Percentiles rank a stretch among this genome's conserved stretches.
These are phyloP conservation scores for Patella depressa DNA, from an alignment of 2,888 invertebrate genomes.

Conservation along the genomic window DNA sequence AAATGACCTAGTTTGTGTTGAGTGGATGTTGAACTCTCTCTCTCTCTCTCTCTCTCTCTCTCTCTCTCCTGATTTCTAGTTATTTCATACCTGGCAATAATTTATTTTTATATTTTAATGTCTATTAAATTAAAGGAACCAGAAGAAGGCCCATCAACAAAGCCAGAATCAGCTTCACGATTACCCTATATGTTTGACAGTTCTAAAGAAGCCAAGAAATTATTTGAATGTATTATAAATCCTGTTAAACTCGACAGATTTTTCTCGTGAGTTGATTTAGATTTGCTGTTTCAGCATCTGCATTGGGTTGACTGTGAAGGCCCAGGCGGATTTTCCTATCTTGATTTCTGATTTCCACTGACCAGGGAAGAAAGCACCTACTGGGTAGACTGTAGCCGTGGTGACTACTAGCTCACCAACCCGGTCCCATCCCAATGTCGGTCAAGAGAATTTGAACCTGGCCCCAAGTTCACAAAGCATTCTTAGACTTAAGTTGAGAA, in stretches of 20 bases:
- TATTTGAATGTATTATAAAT: slow-evolving; percentile 82
- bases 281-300: background rate
- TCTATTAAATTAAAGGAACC: slow-evolving; percentile 28
- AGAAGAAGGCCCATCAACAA: slow-evolving; percentile 25
- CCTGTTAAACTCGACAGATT: slow-evolving; percentile 78
- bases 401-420: too few relatives aligned
- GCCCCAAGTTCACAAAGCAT: too few relatives aligned
- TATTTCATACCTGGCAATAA: too few relatives aligned
- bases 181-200: slow-evolving; percentile 71
- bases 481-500: too few relatives aligned
- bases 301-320: background rate
- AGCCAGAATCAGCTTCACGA: slow-evolving; percentile 15
- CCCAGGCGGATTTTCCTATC: background rate
- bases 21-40: too few relatives aligned
- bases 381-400: background rate
- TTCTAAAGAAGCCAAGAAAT: slow-evolving; percentile 76
- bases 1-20: too few relatives aligned
- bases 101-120: background rate
- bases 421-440: too few relatives aligned
- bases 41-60: too few relatives aligned
- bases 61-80: too few relatives aligned
- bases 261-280: slow-evolving; percentile 71
- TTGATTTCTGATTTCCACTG: background rate
- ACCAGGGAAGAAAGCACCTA: background rate
- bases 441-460: too few relatives aligned